Evolutionary conservation across 2,797 vertebrate species (phyloP).

Genomic region (Threskiornis aethiopicus): DNA sequence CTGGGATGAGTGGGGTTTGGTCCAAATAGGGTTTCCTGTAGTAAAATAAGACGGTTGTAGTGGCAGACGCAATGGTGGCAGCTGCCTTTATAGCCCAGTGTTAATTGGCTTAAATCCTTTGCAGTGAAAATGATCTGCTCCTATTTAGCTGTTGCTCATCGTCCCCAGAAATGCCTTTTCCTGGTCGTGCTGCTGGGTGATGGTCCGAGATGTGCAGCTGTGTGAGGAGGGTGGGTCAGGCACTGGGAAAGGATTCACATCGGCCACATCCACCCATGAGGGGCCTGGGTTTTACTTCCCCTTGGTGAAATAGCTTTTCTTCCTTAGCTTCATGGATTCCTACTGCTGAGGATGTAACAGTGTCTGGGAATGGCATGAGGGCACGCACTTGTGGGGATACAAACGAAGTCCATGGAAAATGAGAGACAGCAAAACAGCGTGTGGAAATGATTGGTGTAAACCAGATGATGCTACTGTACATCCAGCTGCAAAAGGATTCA

Average conservation of each 20-base stretch:
- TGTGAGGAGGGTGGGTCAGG: not conserved
- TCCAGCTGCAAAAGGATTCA: not conserved
- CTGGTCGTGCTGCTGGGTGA: not conserved
- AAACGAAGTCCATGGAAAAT: not conserved
- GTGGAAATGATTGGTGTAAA: not conserved
- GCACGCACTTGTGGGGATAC: not conserved
- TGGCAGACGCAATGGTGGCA: not conserved
- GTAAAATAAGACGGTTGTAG: not conserved
- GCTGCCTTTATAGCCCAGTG: not conserved
- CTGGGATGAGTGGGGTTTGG: not conserved
- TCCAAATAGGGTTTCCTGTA: not conserved
- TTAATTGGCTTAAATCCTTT: not conserved
- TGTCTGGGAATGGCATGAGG: not conserved
- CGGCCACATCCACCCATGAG: fast-evolving
- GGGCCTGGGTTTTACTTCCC: not conserved
- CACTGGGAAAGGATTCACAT: fast-evolving
- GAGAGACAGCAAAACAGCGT: not conserved
- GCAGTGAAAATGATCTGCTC: not conserved
- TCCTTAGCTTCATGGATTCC: not conserved
- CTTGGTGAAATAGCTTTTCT: not conserved
- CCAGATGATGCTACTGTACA: not conserved
- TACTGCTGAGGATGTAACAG: not conserved
- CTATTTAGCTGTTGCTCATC: not conserved
- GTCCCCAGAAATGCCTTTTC: not conserved
- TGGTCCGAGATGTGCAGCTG: fast-evolving